Base-by-base conservation (phyloP, 2,113 vertebrate species). In the Glaucomys volans region DNA sequence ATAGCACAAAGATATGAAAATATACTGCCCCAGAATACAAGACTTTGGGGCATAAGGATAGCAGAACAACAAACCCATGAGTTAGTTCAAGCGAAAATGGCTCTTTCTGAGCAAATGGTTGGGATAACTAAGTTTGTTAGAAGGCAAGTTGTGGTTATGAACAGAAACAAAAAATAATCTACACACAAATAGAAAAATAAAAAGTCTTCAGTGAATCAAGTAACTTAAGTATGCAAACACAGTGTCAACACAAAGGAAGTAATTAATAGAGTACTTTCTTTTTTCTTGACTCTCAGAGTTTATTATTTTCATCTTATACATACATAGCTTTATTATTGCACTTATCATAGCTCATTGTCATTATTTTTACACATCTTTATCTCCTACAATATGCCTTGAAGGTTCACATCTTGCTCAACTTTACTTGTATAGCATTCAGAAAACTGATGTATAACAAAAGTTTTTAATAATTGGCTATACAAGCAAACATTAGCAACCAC, bases 401-500 rank as follows among this genome's bases (percentile, higher is more conserved):
- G 20, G n/a, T 59, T 96, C 30, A 77, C 42, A 75, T 52, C 37
- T 87, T 91, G 84, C 12, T 87, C 87, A 88, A 66, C 17, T 84
- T 92, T 59, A 81, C 47, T 32, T 44, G 59, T 77, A 90, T 35
- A 54, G 32, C 13, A 81, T 6, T 47, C 5, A 88, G 14, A 91
- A 92, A 86, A 84, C 57, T 52, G 30, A 85, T 42, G 76, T 24
- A 24, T 87, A 97, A 76, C 40, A 83, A 74, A 37, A 88, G 64
- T 82, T 72, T 92, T 95, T 37, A 93, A 87, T 71, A 88, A 90
- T 0, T 72, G 54, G 24, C 5, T 52, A 95, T 35, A 87, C 2
- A 50, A 77, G 26, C 30, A 92, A 97, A 84, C 16, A 92, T 13
- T 22, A 87, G 37, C 40, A 93, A 82, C 30, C 64, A 93, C 1